A percentile compares a stretch with the other conserved stretches of the same genome.
Conservation (phyloP, 2,888 invertebrate genomes). For the Prenolepis imparis region DNA sequence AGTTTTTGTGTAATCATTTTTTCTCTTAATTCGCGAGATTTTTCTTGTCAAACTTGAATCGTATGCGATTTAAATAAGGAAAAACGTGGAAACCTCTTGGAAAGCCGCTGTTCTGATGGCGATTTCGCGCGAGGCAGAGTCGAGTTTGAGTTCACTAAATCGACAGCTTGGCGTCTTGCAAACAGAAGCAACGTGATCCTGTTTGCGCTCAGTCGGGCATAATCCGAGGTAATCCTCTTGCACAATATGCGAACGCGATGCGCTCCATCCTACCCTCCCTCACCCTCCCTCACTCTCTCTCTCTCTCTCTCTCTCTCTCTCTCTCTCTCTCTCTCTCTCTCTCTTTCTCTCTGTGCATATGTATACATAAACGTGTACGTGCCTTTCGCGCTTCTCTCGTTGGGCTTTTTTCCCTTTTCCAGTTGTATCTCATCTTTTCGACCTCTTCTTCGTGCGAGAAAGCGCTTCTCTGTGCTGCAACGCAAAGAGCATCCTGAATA, state of each 20-base stretch:
- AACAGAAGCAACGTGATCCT: slow-evolving; percentile 84
- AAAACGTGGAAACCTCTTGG: background rate
- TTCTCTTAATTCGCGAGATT: background rate
- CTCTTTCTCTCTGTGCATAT: slow-evolving; percentile 2
- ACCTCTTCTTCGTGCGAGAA: slow-evolving; percentile 26
- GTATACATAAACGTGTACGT: background rate
- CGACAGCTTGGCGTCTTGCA: slow-evolving; percentile 85
- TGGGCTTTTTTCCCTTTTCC: slow-evolving; percentile 9
- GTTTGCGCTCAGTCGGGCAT: slow-evolving; percentile 85
- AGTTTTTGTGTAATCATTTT: background rate
- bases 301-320: slow-evolving; percentile 51
- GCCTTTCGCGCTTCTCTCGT: slow-evolving; percentile 18
- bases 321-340: slow-evolving; percentile 7
- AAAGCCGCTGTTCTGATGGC: slow-evolving; percentile 49
- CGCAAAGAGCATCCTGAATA: slow-evolving; percentile 43
- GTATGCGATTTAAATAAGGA: background rate
- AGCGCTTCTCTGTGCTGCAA: slow-evolving; percentile 10
- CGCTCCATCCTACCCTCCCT: slow-evolving; percentile 69
- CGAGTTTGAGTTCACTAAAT: slow-evolving; percentile 77
- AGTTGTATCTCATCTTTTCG: slow-evolving; percentile 24
- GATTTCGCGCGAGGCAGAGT: slow-evolving; percentile 64
- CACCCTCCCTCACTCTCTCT: slow-evolving; percentile 47
- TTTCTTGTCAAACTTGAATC: background rate
- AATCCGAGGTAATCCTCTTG: slow-evolving; percentile 85
- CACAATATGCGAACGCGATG: slow-evolving; percentile 82